Conservation (phyloP, 2,888 invertebrate species). For the Linhomoeus sp. region DNA sequence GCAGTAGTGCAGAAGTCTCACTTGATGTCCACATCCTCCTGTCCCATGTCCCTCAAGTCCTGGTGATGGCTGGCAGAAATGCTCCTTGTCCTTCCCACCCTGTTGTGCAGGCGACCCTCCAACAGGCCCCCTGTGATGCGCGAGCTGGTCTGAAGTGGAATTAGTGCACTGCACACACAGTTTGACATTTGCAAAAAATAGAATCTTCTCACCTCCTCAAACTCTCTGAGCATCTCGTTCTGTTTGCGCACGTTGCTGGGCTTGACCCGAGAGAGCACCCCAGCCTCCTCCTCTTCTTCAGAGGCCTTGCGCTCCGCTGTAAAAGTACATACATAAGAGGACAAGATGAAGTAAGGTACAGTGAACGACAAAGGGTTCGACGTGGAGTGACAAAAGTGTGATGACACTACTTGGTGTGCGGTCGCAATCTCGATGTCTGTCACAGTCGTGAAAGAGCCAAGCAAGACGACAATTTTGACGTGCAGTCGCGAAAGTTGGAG, state of each 20-base stretch:
- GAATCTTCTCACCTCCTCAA: neutral
- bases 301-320: neutral
- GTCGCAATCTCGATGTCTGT: too few species aligned
- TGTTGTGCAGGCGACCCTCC: neutral
- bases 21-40: neutral
- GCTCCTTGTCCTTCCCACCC: neutral
- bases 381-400: too few species aligned
- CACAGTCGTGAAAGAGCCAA: too few species aligned
- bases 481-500: too few species aligned
- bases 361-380: too few species aligned
- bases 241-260: neutral
- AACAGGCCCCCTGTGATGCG: conserved; percentile 3
- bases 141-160: neutral
- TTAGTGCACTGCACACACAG: neutral
- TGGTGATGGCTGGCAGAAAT: neutral
- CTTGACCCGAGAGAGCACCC: neutral
- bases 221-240: conserved; percentile 1
- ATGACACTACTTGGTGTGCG: too few species aligned
- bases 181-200: neutral
- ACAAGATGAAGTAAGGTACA: too few species aligned
- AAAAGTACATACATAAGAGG: too few species aligned
- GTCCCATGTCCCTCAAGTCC: conserved; percentile 1
- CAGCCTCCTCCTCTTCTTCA: neutral
- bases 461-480: too few species aligned
- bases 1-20: too few species aligned